Base-by-base conservation (phyloP, 2,888 invertebrate species). In the Philonicus albiceps region DNA sequence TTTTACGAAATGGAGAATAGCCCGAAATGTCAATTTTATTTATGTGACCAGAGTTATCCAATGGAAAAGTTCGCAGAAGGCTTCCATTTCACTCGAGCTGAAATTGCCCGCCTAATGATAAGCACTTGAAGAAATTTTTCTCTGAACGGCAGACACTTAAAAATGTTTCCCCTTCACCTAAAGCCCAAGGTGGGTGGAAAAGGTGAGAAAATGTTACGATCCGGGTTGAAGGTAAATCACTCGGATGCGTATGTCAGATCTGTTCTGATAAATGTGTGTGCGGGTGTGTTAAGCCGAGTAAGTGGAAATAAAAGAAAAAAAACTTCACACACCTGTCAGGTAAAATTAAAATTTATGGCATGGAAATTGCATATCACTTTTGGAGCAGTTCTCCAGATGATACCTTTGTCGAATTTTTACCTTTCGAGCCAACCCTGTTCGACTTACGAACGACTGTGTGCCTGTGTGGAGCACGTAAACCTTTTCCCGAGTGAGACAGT, bases 301-400 rank as follows among this genome's bases (percentile, higher is more conserved):
- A 64, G 78, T 49, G 78, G 78, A 78, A 76, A 78, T 78, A 64
- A 64, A 83, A 19, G 37, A 83, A 83, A 86, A 86, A 55, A 64
- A 64, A 86, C 43, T 64, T 53, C 53, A 55, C 76, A 78, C 30
- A 78, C 64, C 64, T 76, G 55, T 64, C 64, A 86, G 64, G 64
- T 43, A 78, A 86, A 86, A 86, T 86, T 86, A 86, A 86, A 76
- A 86, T 86, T 86, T 86, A 86, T 86, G 72, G 76, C 86, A 76
- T 86, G 86, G 86, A 86, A 86, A 86, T 86, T 78, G 86, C 86
- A 86, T 86, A 86, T 86, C 86, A 76, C 86, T 86, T 86, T 72
- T 22, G 19, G 49, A 78, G 55, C 55, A 86, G 86, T 72, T 76
- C 76, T 64, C 76, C 64, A 34, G 86, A 19, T 55, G 64, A 55